Base-by-base conservation (phyloP, 2,888 invertebrate genomes). In the Standfussiana lucernea region DNA sequence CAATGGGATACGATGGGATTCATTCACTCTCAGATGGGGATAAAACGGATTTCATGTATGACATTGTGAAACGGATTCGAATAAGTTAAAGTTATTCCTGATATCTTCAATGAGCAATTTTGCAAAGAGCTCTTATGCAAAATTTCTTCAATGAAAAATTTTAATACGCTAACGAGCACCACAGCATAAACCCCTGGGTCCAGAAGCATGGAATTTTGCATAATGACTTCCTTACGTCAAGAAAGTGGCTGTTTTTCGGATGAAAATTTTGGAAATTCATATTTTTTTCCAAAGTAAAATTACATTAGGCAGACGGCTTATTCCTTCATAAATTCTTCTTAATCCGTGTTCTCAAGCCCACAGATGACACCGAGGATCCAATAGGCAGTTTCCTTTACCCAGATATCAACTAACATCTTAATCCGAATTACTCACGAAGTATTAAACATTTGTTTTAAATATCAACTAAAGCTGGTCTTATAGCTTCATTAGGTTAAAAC, bases 391-490 rank as follows among this genome's bases (percentile, higher is more conserved):
- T 32, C 47, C 24, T 50, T 61, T 50, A 50, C 61, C 42, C 11
- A 72, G 7, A 64, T 68, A 68, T 65, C 45, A 72, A 28, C 50
- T 59, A 1, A 35, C 62, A 32, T 35, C 45, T 56, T n/a, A 72
- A 72, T 28, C 24, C 7, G n/a, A 11, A 68, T 72, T 68, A 77
- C 70, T 28, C 42, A 74, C 8, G 11, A 56, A 66, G 66, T 45
- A 53, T 42, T 37, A 81, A 69, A 67, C 62, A 69, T 87, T 83
- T 70, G 67, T 87, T 87, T 80, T 82, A 70, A 87, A 85, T 81
- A 73, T 83, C 74, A 86, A 81, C 76, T 81, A 72, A 75, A 62
- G 13, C 72, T 37, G 28, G 67, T 68, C 21, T 56, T 45, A 83
- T 40, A 80, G 62, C 77, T 40, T 69, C 75, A 67, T 85, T 81